These are phyloP conservation scores for Muscicapa striata DNA, from an alignment of 2,797 vertebrate genomes.

Conservation along the genomic window DNA sequence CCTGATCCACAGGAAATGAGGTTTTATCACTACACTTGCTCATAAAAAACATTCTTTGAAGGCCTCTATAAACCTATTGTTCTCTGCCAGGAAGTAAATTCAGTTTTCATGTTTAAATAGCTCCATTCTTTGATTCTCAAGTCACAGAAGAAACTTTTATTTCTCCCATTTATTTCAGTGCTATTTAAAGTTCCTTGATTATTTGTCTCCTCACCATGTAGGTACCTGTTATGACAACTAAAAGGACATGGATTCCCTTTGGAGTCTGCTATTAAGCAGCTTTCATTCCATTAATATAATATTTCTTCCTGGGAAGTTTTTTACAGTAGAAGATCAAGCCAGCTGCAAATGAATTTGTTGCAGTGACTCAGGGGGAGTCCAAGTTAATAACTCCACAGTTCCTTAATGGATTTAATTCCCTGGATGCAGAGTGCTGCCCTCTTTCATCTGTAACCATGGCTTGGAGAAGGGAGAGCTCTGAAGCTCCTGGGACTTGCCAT, in stretches of 20 bases:
- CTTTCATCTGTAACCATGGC: slow-evolving; percentile 23
- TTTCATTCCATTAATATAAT: slow-evolving; percentile 50
- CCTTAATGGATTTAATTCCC: slow-evolving; percentile 56
- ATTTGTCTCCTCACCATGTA: slow-evolving; percentile 1
- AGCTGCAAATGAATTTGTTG: slow-evolving; percentile 46
- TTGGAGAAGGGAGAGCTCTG: slow-evolving; percentile 20
- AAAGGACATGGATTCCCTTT: slow-evolving; percentile 48
- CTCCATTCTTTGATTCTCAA: background rate
- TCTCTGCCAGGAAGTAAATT: background rate
- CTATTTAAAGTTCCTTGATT: slow-evolving; percentile 21
- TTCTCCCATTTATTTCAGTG: background rate
- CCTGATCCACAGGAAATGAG: background rate
- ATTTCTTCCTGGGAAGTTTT: slow-evolving; percentile 53
- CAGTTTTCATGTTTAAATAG: background rate
- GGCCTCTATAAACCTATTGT: background rate
- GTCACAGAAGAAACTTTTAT: background rate
- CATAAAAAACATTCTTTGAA: background rate
- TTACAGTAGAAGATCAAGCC: slow-evolving; percentile 31
- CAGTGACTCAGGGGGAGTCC: slow-evolving; percentile 58
- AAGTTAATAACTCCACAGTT: slow-evolving; percentile 26
- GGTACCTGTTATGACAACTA: slow-evolving; percentile 47
- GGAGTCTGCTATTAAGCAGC: slow-evolving; percentile 58
- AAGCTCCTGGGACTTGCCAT: slow-evolving; percentile 13
- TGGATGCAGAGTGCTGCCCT: slow-evolving; percentile 33
- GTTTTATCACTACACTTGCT: background rate